These are phyloP conservation scores for Aleiodes sp. DNA, from an alignment of 1,140 invertebrate species.

Conservation along the genomic window DNA sequence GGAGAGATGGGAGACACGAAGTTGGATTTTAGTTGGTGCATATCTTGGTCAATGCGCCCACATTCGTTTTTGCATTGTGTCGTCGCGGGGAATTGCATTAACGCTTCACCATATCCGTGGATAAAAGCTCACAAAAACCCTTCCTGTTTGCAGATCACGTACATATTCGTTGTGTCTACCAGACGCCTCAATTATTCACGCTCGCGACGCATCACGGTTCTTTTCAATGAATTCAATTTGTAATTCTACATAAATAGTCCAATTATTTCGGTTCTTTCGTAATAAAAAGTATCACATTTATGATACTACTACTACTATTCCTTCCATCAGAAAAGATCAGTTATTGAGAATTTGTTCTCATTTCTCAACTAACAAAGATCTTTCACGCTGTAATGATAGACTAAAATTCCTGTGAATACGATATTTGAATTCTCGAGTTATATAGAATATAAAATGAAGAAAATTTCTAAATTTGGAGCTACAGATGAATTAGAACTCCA, in stretches of 20 bases:
- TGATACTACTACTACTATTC: no score
- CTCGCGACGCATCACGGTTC: not conserved
- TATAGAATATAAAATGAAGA: no score
- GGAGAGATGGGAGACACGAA: slow-evolving; percentile 1
- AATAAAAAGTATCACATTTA: no score
- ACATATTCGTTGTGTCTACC: not conserved
- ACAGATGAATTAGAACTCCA: no score
- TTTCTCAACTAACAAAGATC: no score
- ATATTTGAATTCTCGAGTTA: no score
- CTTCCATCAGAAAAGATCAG: no score
- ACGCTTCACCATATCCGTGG: not conserved
- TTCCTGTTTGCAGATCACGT: slow-evolving; percentile 7
- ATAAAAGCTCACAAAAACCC: not conserved
- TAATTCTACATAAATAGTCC: slow-evolving; percentile 7
- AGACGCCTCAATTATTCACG: slow-evolving; percentile 1
- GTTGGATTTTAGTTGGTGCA: slow-evolving; percentile 2
- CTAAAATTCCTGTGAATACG: no score
- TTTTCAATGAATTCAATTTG: slow-evolving; percentile 12
- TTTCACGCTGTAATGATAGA: no score
- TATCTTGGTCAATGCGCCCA: slow-evolving; percentile 9
- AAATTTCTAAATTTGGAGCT: no score
- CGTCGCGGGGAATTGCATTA: slow-evolving; percentile 2
- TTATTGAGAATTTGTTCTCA: no score
- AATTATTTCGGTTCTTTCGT: no score
- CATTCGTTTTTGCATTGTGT: slow-evolving; percentile 1